Percentiles rank a stretch among this genome's conserved stretches.
Conservation (phyloP, 2,888 invertebrate genomes). For the Amphimallon solstitiale region DNA sequence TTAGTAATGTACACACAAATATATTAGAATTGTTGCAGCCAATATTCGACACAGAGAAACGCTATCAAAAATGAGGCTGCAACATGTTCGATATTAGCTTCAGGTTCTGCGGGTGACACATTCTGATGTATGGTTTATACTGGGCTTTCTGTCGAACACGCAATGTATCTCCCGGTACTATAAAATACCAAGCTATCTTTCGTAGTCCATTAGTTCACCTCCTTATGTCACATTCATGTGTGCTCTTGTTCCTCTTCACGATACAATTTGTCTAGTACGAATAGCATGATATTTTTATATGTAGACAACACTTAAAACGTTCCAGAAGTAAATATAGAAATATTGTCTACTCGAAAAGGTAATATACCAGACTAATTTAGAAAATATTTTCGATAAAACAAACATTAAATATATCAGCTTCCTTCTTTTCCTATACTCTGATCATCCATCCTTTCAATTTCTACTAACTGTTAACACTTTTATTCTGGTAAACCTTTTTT, state of each 20-base stretch:
- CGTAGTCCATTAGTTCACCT: conserved; percentile 51
- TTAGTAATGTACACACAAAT: neutral
- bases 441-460: too few relatives aligned
- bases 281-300: too few relatives aligned
- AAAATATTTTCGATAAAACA: too few relatives aligned
- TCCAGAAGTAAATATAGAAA: too few relatives aligned
- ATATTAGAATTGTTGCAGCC: neutral
- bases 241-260: conserved; percentile 51
- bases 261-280: conserved; percentile 33
- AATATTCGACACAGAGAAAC: conserved; percentile 4
- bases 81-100: conserved; percentile 16
- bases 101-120: conserved; percentile 40
- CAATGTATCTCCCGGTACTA: conserved; percentile 38
- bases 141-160: conserved; percentile 40
- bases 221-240: conserved; percentile 46
- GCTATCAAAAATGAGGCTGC: conserved; percentile 2
- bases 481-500: too few relatives aligned
- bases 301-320: too few relatives aligned
- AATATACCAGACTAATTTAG: too few relatives aligned
- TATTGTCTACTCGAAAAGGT: too few relatives aligned
- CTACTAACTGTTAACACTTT: too few relatives aligned
- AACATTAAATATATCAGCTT: too few relatives aligned
- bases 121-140: conserved; percentile 45
- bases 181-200: conserved; percentile 53
- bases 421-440: too few relatives aligned